phyloP scores from a whole-genome alignment of 2,113 vertebrate genomes.

The Rhinogobius similis region DNA sequence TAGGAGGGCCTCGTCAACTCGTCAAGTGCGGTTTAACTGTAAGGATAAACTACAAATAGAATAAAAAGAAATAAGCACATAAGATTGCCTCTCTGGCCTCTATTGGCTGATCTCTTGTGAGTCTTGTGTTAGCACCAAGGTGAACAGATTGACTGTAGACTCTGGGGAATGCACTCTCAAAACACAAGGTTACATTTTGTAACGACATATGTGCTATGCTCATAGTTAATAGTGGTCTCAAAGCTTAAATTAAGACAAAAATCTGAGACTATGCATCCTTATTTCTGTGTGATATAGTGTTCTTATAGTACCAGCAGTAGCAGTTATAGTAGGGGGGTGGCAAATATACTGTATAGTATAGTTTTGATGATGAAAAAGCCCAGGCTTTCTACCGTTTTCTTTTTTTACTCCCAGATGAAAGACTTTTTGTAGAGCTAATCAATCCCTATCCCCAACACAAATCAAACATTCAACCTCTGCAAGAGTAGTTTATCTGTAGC shows the following conservation, averaged over 20 bases:
- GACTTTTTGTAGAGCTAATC: constrained; percentile 62
- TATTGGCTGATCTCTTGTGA: constrained; percentile 38
- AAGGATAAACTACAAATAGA: no score
- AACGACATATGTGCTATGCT: constrained; percentile 10
- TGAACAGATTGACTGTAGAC: constrained; percentile 27
- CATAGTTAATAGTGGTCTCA: constrained; percentile 9
- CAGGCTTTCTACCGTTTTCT: background rate
- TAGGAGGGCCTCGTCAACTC: no score
- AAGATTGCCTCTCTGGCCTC: no score
- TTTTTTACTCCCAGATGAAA: constrained; percentile 6
- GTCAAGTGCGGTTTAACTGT: no score
- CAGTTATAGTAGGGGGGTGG: no score
- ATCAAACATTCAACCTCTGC: background rate
- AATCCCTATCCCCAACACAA: constrained; percentile 14
- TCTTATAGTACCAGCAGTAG: no score
- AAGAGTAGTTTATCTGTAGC: background rate
- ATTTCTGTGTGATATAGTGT: no score
- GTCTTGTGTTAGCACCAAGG: constrained; percentile 32
- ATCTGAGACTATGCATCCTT: constrained; percentile 18
- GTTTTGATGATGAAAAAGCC: no score
- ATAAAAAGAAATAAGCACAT: no score
- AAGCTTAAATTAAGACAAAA: constrained; percentile 12
- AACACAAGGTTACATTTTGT: constrained; percentile 37
- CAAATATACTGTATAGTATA: no score
- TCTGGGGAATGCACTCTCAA: no score